Base-by-base conservation (phyloP, 2,113 vertebrate species). In the Hiodon alosoides region DNA sequence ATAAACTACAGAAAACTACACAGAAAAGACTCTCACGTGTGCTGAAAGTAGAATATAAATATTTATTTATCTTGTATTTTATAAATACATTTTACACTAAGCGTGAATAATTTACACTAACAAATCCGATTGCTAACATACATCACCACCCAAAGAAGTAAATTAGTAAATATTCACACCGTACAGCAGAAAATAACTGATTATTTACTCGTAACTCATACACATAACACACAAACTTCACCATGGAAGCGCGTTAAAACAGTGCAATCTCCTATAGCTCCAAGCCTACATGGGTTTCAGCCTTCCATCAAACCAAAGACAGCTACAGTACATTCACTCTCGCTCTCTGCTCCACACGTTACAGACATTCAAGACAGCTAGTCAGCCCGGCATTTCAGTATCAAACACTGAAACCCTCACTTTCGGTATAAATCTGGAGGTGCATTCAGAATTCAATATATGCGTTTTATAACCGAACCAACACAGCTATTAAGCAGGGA, bases 31-130 rank as follows among this genome's bases (percentile, higher is more conserved):
- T 58, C 7, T 13, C 16, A 60, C 6, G 46, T 66, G 8, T 75
- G 9, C n/a, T 81, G 74, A 82, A 78, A 80, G 77, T 77, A 74
- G 71, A 86, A 84, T 83, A 83, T 8, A 79, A 75, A 77, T 76
- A 7, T 89, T 83, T 80, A 83, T 84, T 48, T 16, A 58, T 72
- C 14, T 65, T n/a, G 50, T 54, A 79, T 74, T 77, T 80, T 79
- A 81, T 82, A 86, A 84, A 69, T 53, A 67, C 5, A 17, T 71
- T 61, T 73, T 76, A 53, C 58, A 78, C 57, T 57, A 73, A 53
- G 80, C 67, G 67, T 68, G 81, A 77, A 77, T 77, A 61, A 48
- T 75, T 76, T 64, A 77, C 58, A 74, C 58, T 52, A 17, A 31
- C n/a, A 55, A 82, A 75, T 6, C 57, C 66, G 64, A 58, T 5